Evolutionary conservation across 2,797 vertebrate genomes (phyloP).

Genomic region (Peromyscus aztecus): DNA sequence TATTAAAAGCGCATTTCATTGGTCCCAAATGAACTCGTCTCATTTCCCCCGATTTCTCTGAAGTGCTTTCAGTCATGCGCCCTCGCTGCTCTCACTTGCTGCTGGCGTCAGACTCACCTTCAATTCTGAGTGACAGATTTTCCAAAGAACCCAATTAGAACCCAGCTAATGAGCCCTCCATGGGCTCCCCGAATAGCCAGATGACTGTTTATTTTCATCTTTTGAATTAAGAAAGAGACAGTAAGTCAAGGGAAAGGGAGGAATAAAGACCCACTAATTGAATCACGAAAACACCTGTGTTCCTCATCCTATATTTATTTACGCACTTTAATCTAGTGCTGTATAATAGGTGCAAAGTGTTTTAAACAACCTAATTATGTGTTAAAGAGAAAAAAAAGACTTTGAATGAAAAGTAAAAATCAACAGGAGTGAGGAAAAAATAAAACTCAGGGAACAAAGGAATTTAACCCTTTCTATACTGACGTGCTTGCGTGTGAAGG

Average conservation of each 20-base stretch:
- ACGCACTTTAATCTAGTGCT: slow-evolving; percentile 65
- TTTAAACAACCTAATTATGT: slow-evolving; percentile 70
- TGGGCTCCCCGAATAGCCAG: slow-evolving; percentile 62
- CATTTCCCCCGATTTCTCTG: not conserved
- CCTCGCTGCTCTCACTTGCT: slow-evolving; percentile 31
- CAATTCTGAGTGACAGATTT: slow-evolving; percentile 72
- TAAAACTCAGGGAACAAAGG: slow-evolving; percentile 2
- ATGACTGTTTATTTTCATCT: slow-evolving; percentile 71
- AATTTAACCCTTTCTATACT: not conserved
- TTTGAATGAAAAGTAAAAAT: slow-evolving; percentile 44
- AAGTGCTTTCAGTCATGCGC: slow-evolving; percentile 45
- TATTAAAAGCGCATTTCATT: slow-evolving; percentile 70
- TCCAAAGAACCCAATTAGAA: slow-evolving; percentile 75
- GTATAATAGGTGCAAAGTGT: slow-evolving; percentile 69
- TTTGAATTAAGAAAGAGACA: slow-evolving; percentile 70
- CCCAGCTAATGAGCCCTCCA: slow-evolving; percentile 76
- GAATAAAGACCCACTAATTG: slow-evolving; percentile 72
- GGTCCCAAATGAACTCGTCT: slow-evolving; percentile 39
- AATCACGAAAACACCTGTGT: slow-evolving; percentile 77
- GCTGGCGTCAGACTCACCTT: slow-evolving; percentile 22
- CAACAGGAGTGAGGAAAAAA: not conserved
- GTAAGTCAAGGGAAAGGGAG: slow-evolving; percentile 62
- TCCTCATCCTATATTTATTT: slow-evolving; percentile 74
- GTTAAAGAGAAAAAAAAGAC: slow-evolving; percentile 56
- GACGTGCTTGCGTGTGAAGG: not conserved